Percentiles rank a stretch among this genome's conserved stretches.
phyloP scores from a whole-genome alignment of 2,113 vertebrate species.

The Charadrius vociferus region DNA sequence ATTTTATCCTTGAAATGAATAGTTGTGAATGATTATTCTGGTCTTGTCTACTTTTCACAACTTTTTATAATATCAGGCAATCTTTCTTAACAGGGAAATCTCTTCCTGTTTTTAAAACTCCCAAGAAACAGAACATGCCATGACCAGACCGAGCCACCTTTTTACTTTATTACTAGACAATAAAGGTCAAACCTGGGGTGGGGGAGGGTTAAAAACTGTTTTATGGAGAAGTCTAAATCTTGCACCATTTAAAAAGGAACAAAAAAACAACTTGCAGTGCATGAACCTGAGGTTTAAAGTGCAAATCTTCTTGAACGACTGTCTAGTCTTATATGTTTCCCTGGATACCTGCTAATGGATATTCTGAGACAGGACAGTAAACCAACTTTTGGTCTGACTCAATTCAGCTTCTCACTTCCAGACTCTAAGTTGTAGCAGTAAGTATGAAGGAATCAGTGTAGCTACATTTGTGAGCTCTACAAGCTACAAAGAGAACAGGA shows the following conservation, averaged over 20 bases:
- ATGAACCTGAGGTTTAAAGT: background rate
- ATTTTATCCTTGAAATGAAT: background rate
- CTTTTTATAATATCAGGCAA: background rate
- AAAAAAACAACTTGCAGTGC: background rate
- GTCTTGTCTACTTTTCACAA: background rate
- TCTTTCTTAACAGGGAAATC: background rate
- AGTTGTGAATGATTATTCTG: background rate
- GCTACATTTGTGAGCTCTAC: background rate
- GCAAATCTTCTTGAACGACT: background rate
- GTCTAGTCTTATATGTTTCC: background rate
- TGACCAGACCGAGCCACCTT: background rate
- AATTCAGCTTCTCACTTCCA: background rate
- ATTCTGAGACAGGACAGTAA: background rate
- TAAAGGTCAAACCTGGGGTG: background rate
- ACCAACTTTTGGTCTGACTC: background rate
- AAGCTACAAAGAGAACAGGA: background rate
- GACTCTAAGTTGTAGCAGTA: background rate
- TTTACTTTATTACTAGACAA: background rate
- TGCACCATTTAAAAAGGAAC: rapidly evolving
- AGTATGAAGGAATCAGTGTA: background rate
- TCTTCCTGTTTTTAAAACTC: background rate
- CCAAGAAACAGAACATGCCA: background rate
- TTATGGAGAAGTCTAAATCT: background rate
- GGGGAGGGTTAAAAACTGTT: background rate
- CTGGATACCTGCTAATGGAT: background rate